Evolutionary conservation across 1,140 invertebrate genomes (phyloP), one percentile per base, ranked within the genome.

Genomic region (Hylaeus anthracinus): DNA sequence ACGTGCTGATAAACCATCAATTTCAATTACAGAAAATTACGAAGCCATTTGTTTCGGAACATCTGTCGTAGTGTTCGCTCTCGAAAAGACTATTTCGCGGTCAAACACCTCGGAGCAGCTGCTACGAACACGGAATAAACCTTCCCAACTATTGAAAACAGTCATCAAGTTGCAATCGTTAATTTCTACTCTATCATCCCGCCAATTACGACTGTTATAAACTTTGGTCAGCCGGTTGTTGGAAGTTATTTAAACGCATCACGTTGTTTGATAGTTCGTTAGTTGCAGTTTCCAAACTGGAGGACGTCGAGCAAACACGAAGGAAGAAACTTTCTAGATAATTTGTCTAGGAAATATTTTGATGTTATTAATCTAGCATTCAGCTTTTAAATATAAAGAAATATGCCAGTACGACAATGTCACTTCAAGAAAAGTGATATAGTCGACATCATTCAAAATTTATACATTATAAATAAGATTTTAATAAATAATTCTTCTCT

Each of bases 31-130:
- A 69, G 72, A 72, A 86, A 86, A 73, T 86, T 86, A 55, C 72
- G 63, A 5, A 15, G 76, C 58, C 84, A 86, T 83, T 86, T 86
- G 84, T 86, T 76, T 83, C 63, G 84, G 26, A 86, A 86, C 85
- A 86, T 83, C 85, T 86, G 85, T 72, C 78, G 70, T 78, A 56
- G 66, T 61, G 56, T 79, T 63, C 67, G 63, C 58, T 45, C n/a
- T 55, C 43, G 64, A 83, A 86, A 86, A 86, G 71, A 86, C 75
- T 86, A 61, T 76, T 69, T 71, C 63, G 63, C 76, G 75, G 83
- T 78, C 67, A 70, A 74, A 76, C 80, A 55, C 75, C 64, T 72
- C 75, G 37, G 53, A 79, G 60, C 72, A 85, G 64, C 79, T 84
- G 60, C 61, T 15, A 77, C 72, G 53, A 26, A 45, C 51, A 53